Evolutionary conservation across 2,888 invertebrate species (phyloP).

Genomic region (Tenthredo mesomela): DNA sequence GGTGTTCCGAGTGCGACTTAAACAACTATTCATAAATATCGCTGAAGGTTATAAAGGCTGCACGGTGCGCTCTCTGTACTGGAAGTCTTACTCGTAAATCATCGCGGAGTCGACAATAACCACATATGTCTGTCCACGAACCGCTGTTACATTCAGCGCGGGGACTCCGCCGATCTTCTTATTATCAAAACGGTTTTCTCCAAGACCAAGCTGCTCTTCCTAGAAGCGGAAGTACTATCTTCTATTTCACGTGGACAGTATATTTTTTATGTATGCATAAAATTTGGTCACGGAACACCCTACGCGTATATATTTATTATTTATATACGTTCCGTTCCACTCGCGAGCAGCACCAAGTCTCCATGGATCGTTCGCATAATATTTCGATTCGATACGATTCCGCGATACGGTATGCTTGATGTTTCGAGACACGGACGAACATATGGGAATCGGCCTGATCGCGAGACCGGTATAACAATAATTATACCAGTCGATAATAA

Average conservation of each 20-base stretch:
- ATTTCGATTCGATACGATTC: constrained; percentile 36
- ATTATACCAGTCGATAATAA: constrained; percentile 37
- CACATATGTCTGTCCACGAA: background rate
- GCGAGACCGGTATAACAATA: constrained; percentile 14
- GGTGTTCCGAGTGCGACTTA: constrained; percentile 63
- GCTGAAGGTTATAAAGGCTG: constrained; percentile 59
- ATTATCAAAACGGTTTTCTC: background rate
- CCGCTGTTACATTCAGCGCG: background rate
- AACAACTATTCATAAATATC: constrained; percentile 69
- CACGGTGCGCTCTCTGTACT: constrained; percentile 49
- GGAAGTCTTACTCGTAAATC: constrained; percentile 62
- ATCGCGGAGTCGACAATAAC: constrained; percentile 54
- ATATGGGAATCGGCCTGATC: background rate
- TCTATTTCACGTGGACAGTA: background rate
- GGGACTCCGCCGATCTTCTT: background rate
- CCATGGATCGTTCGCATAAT: constrained; percentile 41
- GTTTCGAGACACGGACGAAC: constrained; percentile 4
- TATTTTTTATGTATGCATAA: background rate
- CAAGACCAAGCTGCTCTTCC: background rate
- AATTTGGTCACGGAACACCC: constrained; percentile 16
- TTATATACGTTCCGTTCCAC: constrained; percentile 1
- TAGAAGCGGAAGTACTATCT: background rate
- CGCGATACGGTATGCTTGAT: constrained; percentile 14
- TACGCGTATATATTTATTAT: background rate
- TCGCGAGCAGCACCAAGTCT: constrained; percentile 5